These are phyloP conservation scores for Ostrea denselamellosa DNA, from an alignment of 1,140 invertebrate species.

Conservation along the genomic window DNA sequence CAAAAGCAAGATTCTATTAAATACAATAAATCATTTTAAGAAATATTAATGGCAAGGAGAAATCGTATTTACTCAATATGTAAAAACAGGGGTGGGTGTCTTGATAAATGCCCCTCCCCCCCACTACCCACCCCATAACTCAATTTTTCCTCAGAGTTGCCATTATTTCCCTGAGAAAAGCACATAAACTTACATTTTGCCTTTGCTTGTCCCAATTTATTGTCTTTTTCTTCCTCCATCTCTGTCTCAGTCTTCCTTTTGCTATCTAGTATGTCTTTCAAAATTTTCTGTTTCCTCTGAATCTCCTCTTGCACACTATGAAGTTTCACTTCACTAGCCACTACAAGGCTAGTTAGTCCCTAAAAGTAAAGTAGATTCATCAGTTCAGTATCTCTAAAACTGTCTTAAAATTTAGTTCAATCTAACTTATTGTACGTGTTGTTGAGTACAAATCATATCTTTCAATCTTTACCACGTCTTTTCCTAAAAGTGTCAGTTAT, in stretches of 20 bases:
- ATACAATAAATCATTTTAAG: not conserved
- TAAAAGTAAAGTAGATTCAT: not conserved
- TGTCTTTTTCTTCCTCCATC: not conserved
- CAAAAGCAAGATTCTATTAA: no score
- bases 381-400: no score
- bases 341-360: not conserved
- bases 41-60: not conserved
- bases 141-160: not conserved
- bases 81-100: no score
- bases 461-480: no score
- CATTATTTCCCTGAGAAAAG: not conserved
- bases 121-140: not conserved
- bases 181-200: not conserved
- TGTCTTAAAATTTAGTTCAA: no score
- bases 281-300: not conserved
- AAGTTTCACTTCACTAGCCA: not conserved
- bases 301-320: not conserved
- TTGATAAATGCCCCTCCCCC: not conserved
- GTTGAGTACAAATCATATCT: no score
- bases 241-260: not conserved
- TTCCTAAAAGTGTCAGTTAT: no score
- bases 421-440: no score
- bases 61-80: not conserved
- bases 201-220: not conserved
- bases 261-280: not conserved